Base-by-base conservation (phyloP, 2,797 vertebrate genomes). In the Anguilla obscura region DNA sequence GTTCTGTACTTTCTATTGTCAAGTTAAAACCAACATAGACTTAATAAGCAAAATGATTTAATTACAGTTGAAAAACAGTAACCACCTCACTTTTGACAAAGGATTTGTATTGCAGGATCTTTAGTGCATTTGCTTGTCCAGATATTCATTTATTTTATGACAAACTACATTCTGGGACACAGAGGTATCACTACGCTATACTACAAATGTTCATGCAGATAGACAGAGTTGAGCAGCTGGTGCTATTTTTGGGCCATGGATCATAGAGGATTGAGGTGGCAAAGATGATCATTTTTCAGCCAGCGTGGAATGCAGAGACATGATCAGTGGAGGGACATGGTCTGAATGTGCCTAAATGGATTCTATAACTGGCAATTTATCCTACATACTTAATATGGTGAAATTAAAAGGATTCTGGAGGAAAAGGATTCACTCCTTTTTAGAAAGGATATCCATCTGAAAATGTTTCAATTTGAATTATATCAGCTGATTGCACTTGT, bases 241-340 rank as follows among this genome's bases (percentile, higher is more conserved):
- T 40, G 74, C 36, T 79, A 79, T 79, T 33, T 79, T 21, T 79
- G 74, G 74, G 74, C 36, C 74, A 45, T 18, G 74, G 74, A 79
- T 79, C 16, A 79, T 24, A 79, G 74, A 79, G 74, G 74, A 79
- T 40, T 79, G 33, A 79, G 74, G 74, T 79, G 74, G 33, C 74
- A 79, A 79, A 79, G 74, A 79, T 79, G 14, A 79, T 45, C 74
- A 79, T 79, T 79, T 69, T 36, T 79, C 74, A 40, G 7, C 71
- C 74, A 18, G 5, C 18, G 74, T 36, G 33, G 12, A 79, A 79
- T 36, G 16, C 74, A 79, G 3, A 79, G 74, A 33, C 9, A 33
- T 74, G 30, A 12, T 33, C 69, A 63, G 60, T 63, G 60, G 60
- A 76, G 30, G 45, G 74, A 79, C 14, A 79, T 79, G 74, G 30